A percentile compares a stretch with the other conserved stretches of the same genome.
These are phyloP conservation scores for Uria aalge DNA, from an alignment of 2,113 vertebrate genomes.

Conservation along the genomic window DNA sequence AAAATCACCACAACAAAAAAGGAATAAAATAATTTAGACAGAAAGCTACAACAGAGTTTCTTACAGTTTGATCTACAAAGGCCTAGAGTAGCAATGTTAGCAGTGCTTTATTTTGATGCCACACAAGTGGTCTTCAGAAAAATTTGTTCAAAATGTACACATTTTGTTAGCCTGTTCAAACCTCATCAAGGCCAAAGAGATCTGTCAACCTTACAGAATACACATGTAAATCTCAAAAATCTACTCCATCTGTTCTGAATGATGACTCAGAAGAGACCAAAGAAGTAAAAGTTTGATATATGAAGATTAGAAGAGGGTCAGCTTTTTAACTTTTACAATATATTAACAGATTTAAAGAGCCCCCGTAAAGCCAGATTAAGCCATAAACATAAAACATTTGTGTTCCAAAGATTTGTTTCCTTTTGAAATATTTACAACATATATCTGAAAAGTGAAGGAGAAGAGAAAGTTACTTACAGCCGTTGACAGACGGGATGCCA, in stretches of 20 bases:
- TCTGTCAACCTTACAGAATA: not conserved
- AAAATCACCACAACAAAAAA: accelerated
- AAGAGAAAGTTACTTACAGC: slow-evolving; percentile 81
- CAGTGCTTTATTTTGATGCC: not conserved
- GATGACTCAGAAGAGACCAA: not conserved
- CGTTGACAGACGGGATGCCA: slow-evolving; percentile 95
- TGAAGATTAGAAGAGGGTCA: not conserved
- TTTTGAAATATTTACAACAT: not conserved
- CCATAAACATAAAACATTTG: not conserved
- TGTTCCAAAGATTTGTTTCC: not conserved
- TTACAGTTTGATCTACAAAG: not conserved
- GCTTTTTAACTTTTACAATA: not conserved
- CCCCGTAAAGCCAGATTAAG: not conserved
- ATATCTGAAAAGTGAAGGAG: not conserved
- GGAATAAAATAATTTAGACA: not conserved
- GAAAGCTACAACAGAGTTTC: not conserved
- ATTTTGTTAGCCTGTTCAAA: not conserved
- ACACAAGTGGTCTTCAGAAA: not conserved
- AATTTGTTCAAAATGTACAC: not conserved
- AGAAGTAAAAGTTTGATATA: not conserved
- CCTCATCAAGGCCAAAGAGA: not conserved
- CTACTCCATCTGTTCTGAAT: not conserved
- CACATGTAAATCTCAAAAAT: not conserved
- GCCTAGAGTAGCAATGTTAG: not conserved
- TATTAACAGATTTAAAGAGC: not conserved